Evolutionary conservation across 2,113 vertebrate species (phyloP).

Genomic region (Orycteropus afer): DNA sequence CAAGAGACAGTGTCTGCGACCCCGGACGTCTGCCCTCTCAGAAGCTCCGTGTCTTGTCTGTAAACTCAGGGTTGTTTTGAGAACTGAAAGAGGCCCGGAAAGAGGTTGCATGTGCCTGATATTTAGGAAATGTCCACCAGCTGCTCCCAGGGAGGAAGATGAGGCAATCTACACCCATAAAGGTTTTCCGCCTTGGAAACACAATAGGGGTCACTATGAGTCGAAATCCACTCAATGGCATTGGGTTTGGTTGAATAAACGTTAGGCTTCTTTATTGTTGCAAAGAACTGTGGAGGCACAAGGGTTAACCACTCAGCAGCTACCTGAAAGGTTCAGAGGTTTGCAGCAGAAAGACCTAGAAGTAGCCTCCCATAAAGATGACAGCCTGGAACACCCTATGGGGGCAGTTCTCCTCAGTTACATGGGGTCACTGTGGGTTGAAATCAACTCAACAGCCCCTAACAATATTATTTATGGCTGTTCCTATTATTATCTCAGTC

Average conservation of each 20-base stretch:
- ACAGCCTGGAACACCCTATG: neutral
- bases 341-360: neutral
- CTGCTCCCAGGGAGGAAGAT: no score
- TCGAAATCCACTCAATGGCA: no score
- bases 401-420: neutral
- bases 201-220: no score
- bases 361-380: neutral
- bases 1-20: neutral
- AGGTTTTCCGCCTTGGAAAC: no score
- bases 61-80: neutral
- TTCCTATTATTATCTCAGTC: neutral
- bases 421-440: neutral
- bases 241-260: no score
- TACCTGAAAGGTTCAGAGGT: neutral
- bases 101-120: neutral
- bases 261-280: neutral
- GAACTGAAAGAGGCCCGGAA: neutral
- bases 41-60: constrained; percentile 7
- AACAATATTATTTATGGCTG: neutral
- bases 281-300: neutral
- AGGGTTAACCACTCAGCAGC: neutral
- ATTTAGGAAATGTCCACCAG: no score
- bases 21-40: neutral
- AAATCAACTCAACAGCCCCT: neutral
- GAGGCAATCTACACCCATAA: no score